Percentiles rank a stretch among this genome's conserved stretches.
These are phyloP conservation scores for Temnothorax ravouxi DNA, from an alignment of 2,888 invertebrate genomes.

Conservation along the genomic window DNA sequence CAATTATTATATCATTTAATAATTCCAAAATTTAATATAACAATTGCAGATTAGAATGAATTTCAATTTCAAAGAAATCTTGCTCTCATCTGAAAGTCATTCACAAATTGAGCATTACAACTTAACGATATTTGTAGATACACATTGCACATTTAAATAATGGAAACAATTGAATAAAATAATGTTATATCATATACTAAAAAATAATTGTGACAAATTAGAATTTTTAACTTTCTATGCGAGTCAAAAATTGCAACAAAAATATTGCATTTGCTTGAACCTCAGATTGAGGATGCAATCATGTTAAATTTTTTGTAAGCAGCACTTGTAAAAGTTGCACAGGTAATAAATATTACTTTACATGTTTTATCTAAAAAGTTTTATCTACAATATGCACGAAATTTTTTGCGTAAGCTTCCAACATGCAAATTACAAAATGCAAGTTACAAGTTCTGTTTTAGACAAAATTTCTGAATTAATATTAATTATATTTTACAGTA, in stretches of 20 bases:
- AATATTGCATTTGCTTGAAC: background rate
- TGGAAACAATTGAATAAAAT: background rate
- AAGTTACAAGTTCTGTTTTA: background rate
- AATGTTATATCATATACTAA: background rate
- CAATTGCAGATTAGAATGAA: background rate
- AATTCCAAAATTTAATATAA: background rate
- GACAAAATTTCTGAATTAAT: background rate
- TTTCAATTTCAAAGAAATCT: background rate
- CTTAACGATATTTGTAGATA: background rate
- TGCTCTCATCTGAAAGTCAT: background rate
- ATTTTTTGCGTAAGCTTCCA: constrained; percentile 7
- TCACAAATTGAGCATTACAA: background rate
- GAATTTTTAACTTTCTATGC: background rate
- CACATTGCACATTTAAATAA: background rate
- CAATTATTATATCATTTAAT: background rate
- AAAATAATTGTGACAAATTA: background rate
- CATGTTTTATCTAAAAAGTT: constrained; percentile 9
- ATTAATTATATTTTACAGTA: constrained; percentile 16
- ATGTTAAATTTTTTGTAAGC: constrained; percentile 3
- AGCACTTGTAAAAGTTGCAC: constrained; percentile 15
- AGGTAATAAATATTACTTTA: constrained; percentile 34
- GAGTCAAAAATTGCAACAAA: background rate
- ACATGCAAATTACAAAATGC: background rate
- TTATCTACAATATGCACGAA: background rate
- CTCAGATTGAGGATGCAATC: constrained; percentile 11